These are phyloP conservation scores for Laodelphax striatellus DNA, from an alignment of 1,140 invertebrate genomes.

Conservation along the genomic window DNA sequence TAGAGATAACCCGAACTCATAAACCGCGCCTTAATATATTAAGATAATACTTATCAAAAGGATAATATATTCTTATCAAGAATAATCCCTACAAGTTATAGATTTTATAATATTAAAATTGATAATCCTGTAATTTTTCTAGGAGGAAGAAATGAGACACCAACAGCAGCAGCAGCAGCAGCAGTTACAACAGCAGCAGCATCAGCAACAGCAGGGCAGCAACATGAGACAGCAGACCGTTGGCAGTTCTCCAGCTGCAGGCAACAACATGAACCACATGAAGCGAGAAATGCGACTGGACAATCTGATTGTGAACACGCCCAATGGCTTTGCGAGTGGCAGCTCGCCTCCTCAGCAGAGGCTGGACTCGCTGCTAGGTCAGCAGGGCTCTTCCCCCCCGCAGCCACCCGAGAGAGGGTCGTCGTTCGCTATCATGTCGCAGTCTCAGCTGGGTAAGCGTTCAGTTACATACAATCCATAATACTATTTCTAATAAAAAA, in stretches of 20 bases:
- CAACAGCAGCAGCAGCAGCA: slow-evolving; percentile 19
- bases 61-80: no score
- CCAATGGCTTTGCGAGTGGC: neutral
- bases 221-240: neutral
- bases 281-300: slow-evolving; percentile 33
- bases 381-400: slow-evolving; percentile 41
- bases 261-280: neutral
- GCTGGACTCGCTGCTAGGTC: slow-evolving; percentile 20
- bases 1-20: no score
- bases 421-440: slow-evolving; percentile 69
- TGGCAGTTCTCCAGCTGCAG: neutral
- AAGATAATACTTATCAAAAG: no score
- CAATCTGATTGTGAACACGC: slow-evolving; percentile 37
- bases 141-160: slow-evolving; percentile 36
- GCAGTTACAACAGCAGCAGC: no score
- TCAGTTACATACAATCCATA: neutral
- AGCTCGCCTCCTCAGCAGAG: slow-evolving; percentile 13
- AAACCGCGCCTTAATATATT: no score
- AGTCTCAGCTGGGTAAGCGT: slow-evolving; percentile 21
- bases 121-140: no score
- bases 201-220: no score
- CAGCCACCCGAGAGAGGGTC: slow-evolving; percentile 66
- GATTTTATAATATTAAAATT: no score
- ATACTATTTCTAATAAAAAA: no score
- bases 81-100: no score